Evolutionary conservation across 2,113 vertebrate genomes (phyloP), one percentile per base, ranked within the genome.

Genomic region (Seriola rivoliana): DNA sequence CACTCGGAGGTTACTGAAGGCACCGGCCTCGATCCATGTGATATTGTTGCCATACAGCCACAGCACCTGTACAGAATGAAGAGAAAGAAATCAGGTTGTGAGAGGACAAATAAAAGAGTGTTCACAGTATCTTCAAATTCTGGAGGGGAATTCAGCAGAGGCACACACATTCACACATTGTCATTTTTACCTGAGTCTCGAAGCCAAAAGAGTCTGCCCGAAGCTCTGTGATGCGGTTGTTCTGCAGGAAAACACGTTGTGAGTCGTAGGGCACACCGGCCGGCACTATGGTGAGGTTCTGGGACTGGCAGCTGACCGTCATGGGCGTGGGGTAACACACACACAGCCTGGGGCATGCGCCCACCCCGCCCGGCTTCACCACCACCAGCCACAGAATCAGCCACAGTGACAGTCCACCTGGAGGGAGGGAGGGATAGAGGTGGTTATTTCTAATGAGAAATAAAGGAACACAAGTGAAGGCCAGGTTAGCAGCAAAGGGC

Each of bases 11-110:
- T 96, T 96, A 71, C 96, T 97, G 93, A 99, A 99, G 74, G 98
- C 97, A 71, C 97, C 97, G 1, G 97, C 96, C 91, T 98, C 96
- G 84, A 99, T 97, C 95, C 96, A 95, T 40, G 97, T 97, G 93
- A 99, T 97, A 93, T 99, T 99, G 95, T 99, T 99, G 85, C 97
- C 97, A 91, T 98, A 99, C 34, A 99, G 95, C 97, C 98, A 99
- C 79, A 99, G 96, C 74, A 98, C 95, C 95, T 96, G 80, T 17
- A 69, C 38, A 73, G 23, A 55, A 21, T 10, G 13, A 34, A 60
- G 29, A 64, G 8, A 52, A 66, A 46, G 83, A 8, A 4, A 52
- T 48, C 7, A 5, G 4, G 3, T 32, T 63, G 10, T 54, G 9
- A 77, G 2, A 70, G 4, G n/a, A 55, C 21, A 70, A 60, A 59